Evolutionary conservation across 2,888 invertebrate genomes (phyloP).

Genomic region (Glaucopsyche alexis): DNA sequence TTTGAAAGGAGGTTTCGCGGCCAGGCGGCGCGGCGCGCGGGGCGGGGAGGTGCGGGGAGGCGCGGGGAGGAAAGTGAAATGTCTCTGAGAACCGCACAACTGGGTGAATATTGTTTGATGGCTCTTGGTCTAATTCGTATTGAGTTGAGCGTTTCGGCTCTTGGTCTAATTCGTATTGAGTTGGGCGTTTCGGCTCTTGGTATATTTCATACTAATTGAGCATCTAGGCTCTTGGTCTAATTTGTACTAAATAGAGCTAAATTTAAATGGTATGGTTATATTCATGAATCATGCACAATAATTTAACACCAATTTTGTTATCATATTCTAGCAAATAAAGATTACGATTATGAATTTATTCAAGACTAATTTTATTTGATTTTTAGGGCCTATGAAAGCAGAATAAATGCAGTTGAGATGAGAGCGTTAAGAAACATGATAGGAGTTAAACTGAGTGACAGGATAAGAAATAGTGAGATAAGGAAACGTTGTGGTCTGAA

Average conservation of each 20-base stretch:
- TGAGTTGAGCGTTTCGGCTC: neutral
- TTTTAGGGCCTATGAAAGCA: too few species aligned
- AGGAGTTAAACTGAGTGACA: too few species aligned
- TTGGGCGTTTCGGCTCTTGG: too few species aligned
- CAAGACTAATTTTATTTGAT: too few species aligned
- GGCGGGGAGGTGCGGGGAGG: conserved; percentile 39
- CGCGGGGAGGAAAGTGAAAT: conserved; percentile 69
- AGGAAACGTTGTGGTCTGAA: too few species aligned
- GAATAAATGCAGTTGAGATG: too few species aligned
- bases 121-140: conserved; percentile 27
- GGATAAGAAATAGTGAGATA: too few species aligned
- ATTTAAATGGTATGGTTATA: neutral
- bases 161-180: neutral
- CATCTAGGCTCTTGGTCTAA: neutral
- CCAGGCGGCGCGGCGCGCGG: conserved; percentile 43
- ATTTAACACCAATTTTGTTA: too few species aligned
- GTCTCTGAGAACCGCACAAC: conserved; percentile 45
- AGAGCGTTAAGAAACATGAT: too few species aligned
- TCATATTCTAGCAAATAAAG: too few species aligned
- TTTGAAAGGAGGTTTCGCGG: conserved; percentile 70
- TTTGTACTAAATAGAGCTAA: neutral
- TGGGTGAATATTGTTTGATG: conserved; percentile 35
- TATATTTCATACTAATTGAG: too few species aligned
- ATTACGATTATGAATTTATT: too few species aligned
- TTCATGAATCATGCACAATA: neutral